Percentiles rank a stretch among this genome's conserved stretches.
Conservation (phyloP, 2,113 vertebrate species). For the Grantiella picta region DNA sequence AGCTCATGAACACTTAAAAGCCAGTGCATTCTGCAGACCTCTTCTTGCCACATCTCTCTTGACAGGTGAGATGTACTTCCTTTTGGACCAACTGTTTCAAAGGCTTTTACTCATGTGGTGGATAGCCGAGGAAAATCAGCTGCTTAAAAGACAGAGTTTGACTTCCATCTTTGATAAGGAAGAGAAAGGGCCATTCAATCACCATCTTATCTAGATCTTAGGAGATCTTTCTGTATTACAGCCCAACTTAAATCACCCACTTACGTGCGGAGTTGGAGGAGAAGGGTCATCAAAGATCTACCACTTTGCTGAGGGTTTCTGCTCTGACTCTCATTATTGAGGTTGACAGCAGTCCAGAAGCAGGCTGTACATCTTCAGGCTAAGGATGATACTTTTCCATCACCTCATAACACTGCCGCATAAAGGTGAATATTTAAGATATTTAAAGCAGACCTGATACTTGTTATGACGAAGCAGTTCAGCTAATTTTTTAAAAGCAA, state of each 20-base stretch:
- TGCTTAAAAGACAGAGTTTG: conserved; percentile 6
- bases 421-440: background rate
- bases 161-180: background rate
- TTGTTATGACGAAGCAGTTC: background rate
- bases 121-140: background rate
- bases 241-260: background rate
- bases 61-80: background rate
- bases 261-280: fast-evolving
- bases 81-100: conserved; percentile 22
- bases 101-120: background rate
- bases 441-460: background rate
- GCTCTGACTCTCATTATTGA: background rate
- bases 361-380: background rate
- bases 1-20: background rate
- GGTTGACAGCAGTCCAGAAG: background rate
- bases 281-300: background rate
- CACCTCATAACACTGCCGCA: background rate
- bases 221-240: background rate
- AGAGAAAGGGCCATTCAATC: background rate
- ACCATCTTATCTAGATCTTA: background rate
- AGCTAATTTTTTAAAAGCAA: background rate
- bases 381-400: background rate
- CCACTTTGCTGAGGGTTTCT: background rate
- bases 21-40: background rate
- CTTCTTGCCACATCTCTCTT: background rate